These are phyloP conservation scores for Gandaritis pyraliata DNA, from an alignment of 2,888 invertebrate species.

Conservation along the genomic window DNA sequence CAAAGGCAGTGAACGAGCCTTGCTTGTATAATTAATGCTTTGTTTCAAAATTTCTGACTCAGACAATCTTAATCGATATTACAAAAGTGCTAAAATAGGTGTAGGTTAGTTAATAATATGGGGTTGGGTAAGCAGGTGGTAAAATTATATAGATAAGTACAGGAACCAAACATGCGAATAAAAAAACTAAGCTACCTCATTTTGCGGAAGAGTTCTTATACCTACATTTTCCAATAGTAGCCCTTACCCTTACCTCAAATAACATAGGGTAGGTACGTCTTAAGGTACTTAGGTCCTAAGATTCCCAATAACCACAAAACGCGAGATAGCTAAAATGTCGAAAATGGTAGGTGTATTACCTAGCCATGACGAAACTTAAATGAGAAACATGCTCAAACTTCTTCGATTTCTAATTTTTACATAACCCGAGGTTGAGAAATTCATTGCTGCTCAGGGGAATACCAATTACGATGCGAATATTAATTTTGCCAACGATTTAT, in stretches of 20 bases:
- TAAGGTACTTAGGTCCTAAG: background rate
- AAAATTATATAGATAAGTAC: too few relatives aligned
- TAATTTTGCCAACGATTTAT: background rate
- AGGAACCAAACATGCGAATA: too few relatives aligned
- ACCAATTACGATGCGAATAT: background rate
- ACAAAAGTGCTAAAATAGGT: background rate
- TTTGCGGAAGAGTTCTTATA: too few relatives aligned
- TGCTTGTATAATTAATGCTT: constrained; percentile 10
- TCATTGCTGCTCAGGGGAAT: constrained; percentile 16
- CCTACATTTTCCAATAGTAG: too few relatives aligned
- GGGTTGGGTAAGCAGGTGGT: too few relatives aligned
- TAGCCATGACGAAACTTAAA: constrained; percentile 36
- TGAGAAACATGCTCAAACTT: constrained; percentile 31
- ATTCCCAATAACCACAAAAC: background rate
- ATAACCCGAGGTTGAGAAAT: constrained; percentile 39
- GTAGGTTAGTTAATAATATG: too few relatives aligned
- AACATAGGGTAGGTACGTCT: too few relatives aligned
- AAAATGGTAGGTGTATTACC: constrained; percentile 9
- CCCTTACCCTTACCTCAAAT: too few relatives aligned
- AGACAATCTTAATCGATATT: constrained; percentile 1
- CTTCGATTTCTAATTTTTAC: constrained; percentile 45
- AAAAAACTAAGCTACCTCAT: too few relatives aligned
- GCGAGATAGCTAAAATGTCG: background rate
- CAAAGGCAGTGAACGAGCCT: background rate
- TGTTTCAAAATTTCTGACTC: constrained; percentile 29